Evolutionary conservation across 2,113 vertebrate genomes (phyloP).

Genomic region (Prinia subflava): DNA sequence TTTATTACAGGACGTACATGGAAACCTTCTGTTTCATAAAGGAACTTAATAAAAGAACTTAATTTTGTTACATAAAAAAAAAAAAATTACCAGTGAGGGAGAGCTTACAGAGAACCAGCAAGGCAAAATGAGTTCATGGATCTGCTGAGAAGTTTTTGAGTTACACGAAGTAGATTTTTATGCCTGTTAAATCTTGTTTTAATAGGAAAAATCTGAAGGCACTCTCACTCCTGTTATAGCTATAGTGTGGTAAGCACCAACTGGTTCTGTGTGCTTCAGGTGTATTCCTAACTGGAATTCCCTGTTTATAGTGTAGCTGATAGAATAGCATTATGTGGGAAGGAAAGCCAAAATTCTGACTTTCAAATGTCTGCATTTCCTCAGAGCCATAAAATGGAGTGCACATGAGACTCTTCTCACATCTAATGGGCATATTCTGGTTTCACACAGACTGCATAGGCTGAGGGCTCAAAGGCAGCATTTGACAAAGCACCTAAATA

Average conservation of each 20-base stretch:
- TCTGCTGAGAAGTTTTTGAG: not conserved
- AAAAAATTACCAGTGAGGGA: not conserved
- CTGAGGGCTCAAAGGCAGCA: not conserved
- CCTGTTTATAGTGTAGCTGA: not conserved
- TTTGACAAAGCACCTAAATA: not conserved
- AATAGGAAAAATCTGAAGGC: not conserved
- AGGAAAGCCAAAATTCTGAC: not conserved
- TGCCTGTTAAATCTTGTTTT: not conserved
- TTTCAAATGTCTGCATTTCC: not conserved
- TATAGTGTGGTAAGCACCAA: not conserved
- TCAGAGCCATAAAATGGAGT: not conserved
- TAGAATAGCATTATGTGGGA: not conserved
- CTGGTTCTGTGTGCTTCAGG: not conserved
- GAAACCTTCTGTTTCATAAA: not conserved
- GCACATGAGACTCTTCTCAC: not conserved
- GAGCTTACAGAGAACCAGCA: not conserved
- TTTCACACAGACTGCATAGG: not conserved
- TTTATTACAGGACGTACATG: accelerated
- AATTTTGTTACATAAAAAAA: not conserved
- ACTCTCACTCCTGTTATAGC: not conserved
- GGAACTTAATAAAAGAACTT: not conserved
- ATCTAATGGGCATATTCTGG: not conserved
- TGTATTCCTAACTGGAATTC: not conserved
- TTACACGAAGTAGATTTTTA: not conserved
- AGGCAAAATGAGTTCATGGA: not conserved